Evolutionary conservation across 2,797 vertebrate species (phyloP), one percentile per base, ranked within the genome.

Genomic region (Ibycter americanus): DNA sequence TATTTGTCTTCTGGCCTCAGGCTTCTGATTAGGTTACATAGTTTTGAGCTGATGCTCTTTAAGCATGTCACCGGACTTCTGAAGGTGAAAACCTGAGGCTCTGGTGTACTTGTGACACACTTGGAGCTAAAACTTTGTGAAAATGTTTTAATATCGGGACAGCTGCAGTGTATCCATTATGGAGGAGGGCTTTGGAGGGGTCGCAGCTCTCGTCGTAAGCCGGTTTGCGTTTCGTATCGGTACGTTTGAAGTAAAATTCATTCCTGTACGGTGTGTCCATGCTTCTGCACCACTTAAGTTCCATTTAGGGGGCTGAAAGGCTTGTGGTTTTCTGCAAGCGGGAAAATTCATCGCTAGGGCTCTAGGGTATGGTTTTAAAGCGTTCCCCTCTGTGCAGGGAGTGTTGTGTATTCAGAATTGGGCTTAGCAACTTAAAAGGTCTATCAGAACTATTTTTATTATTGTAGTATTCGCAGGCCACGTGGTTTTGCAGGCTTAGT

Each of bases 361-460:
- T 77, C 8, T 16, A 20, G 40, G 31, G 52, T 73, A 17, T 20
- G 17, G 8, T 10, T 82, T 77, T 58, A 22, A 71, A 79, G 32
- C 1, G 2, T 58, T 89, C 40, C 8, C 13, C 11, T 31, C 13
- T 40, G 4, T 63, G 40, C 12, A 63, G 62, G 70, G 42, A 90
- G 25, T 0, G 0, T 3, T 70, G 11, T 23, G 6, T 73, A 16
- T 71, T 83, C 34, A 46, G 2, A 84, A 86, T 54, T 31, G 2
- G 38, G 44, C 16, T 19, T 62, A 15, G 46, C 21, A 70, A 18
- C 47, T 66, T 55, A 58, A 59, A 84, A 77, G 27, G 8, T 36
- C 19, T 49, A 12, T 63, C n/a, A 78, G 72, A 77, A 49, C 38
- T 81, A 27, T 51, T 83, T 89, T 87, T 87, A 44, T 71, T 83